These are phyloP conservation scores for Epinephelus coioides DNA, from an alignment of 2,797 vertebrate genomes.

Conservation along the genomic window DNA sequence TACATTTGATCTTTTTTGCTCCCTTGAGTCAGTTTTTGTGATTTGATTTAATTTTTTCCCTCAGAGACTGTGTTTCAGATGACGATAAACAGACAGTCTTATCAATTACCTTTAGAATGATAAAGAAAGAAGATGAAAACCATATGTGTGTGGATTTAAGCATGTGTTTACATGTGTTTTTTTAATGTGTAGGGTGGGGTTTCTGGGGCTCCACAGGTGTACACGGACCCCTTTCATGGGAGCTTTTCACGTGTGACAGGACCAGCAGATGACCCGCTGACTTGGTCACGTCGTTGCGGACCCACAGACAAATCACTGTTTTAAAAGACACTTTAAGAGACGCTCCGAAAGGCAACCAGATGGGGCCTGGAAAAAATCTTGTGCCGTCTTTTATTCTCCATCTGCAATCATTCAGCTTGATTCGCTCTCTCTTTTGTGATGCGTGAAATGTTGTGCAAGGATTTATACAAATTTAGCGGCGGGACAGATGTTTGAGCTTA, in stretches of 20 bases:
- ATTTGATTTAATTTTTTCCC: constrained; percentile 29
- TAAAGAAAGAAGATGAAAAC: constrained; percentile 55
- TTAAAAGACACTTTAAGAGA: constrained; percentile 86
- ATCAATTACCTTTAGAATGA: constrained; percentile 63
- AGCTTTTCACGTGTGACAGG: constrained; percentile 63
- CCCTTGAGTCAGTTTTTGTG: constrained; percentile 37
- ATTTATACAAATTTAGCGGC: constrained; percentile 71
- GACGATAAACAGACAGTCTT: constrained; percentile 65
- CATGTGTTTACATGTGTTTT: constrained; percentile 70
- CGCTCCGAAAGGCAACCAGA: constrained; percentile 79
- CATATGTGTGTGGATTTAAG: constrained; percentile 52
- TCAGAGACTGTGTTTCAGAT: constrained; percentile 51
- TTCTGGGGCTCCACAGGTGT: constrained; percentile 65
- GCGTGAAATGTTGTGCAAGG: constrained; percentile 80
- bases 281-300: constrained; percentile 63
- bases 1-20: constrained; percentile 58
- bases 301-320: constrained; percentile 81
- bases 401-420: constrained; percentile 81
- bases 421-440: constrained; percentile 70
- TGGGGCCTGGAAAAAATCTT: constrained; percentile 82
- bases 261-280: constrained; percentile 69
- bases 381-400: constrained; percentile 78
- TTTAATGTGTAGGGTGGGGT: constrained; percentile 51
- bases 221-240: constrained; percentile 50
- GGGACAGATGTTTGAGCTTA: constrained; percentile 72